phyloP scores from a whole-genome alignment of 2,797 vertebrate genomes.

The Erpetoichthys calabaricus region DNA sequence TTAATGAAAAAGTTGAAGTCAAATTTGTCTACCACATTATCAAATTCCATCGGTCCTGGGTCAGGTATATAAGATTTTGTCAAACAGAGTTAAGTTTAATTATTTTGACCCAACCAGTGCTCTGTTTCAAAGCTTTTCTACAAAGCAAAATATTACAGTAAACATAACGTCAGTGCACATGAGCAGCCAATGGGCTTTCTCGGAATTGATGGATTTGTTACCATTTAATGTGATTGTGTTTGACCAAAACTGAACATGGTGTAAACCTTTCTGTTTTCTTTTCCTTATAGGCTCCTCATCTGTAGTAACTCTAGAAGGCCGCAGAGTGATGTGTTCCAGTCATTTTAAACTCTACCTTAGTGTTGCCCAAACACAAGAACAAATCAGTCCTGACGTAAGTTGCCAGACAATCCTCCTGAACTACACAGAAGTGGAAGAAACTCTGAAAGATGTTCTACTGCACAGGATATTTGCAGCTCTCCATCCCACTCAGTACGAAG shows the following conservation, averaged over 20 bases:
- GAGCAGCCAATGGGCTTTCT: background rate
- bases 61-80: too few species aligned
- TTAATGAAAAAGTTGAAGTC: too few species aligned
- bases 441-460: background rate
- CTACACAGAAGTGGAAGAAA: conserved; percentile 5
- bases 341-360: conserved; percentile 3
- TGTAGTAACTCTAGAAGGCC: conserved; percentile 14
- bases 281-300: conserved; percentile 5
- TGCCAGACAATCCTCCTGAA: conserved; percentile 14
- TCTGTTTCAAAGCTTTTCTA: too few species aligned
- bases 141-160: too few species aligned
- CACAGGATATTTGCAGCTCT: conserved; percentile 12
- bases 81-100: too few species aligned
- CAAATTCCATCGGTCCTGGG: too few species aligned
- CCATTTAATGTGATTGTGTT: too few species aligned
- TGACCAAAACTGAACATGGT: too few species aligned
- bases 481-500: conserved; percentile 6
- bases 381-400: conserved; percentile 9
- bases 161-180: background rate
- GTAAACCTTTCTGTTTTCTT: background rate
- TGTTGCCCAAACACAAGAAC: conserved; percentile 6
- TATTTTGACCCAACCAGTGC: too few species aligned
- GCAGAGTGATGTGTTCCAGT: conserved; percentile 10
- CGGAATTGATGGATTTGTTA: background rate
- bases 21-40: too few species aligned